Conservation (phyloP, 2,888 invertebrate genomes). For the Rotaria socialis region DNA sequence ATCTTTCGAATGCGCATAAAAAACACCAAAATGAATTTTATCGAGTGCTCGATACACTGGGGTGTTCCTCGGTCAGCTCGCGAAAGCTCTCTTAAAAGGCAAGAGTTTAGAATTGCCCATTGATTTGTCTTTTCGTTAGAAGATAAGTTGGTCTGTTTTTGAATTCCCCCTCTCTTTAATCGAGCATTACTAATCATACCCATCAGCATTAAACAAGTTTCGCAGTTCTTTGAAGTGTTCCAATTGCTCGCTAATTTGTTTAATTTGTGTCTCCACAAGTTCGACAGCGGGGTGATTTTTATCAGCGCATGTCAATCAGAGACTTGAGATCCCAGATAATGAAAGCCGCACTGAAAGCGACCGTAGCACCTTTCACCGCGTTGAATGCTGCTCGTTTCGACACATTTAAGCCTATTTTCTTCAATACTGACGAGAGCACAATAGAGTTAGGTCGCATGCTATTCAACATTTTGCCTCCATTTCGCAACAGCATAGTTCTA, state of each 20-base stretch:
- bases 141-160: too few relatives aligned
- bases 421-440: background rate
- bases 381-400: background rate
- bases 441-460: background rate
- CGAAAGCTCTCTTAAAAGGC: too few relatives aligned
- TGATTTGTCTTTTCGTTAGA: too few relatives aligned
- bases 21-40: too few relatives aligned
- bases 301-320: background rate
- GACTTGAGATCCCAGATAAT: conserved; percentile 16
- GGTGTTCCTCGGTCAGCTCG: too few relatives aligned
- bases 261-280: background rate
- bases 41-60: too few relatives aligned
- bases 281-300: background rate
- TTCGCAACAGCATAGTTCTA: background rate
- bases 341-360: background rate
- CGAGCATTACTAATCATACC: too few relatives aligned
- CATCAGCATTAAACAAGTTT: background rate
- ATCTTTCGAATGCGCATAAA: too few relatives aligned
- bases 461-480: background rate
- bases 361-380: background rate
- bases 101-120: too few relatives aligned
- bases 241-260: background rate
- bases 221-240: background rate
- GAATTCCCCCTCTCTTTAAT: too few relatives aligned
- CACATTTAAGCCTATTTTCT: background rate